Conservation (phyloP, 2,888 invertebrate genomes). For the Rosalia funebris region DNA sequence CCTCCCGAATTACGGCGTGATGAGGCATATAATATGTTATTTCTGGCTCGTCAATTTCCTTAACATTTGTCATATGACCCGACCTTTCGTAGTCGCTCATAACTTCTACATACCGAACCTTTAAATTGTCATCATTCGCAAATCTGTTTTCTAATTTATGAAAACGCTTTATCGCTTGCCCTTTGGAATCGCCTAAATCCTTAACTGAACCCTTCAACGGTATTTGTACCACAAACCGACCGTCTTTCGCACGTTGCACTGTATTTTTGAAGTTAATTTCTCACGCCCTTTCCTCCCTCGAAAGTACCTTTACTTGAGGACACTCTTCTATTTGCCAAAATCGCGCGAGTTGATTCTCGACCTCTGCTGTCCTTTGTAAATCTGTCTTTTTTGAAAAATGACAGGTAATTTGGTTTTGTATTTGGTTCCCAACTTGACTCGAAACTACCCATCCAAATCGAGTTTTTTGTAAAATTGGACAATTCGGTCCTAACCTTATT, state of each 20-base stretch:
- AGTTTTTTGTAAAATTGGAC: constrained; percentile 24
- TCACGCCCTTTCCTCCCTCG: constrained; percentile 37
- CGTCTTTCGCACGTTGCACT: constrained; percentile 19
- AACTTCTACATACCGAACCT: constrained; percentile 29
- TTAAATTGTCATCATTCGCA: constrained; percentile 15
- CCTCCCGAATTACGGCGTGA: constrained; percentile 34
- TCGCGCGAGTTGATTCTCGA: neutral
- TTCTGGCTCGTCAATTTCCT: neutral
- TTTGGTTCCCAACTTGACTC: neutral
- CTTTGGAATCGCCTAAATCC: constrained; percentile 29
- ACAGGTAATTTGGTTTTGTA: neutral
- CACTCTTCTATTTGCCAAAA: constrained; percentile 43
- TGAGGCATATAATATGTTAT: constrained; percentile 40
- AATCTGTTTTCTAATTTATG: constrained; percentile 32
- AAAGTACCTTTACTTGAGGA: constrained; percentile 8
- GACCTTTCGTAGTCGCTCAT: constrained; percentile 35
- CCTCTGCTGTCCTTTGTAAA: no score
- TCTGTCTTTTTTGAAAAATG: neutral
- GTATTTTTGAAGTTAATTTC: constrained; percentile 34
- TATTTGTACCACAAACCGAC: constrained; percentile 35
- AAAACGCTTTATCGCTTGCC: constrained; percentile 29
- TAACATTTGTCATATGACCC: constrained; percentile 36
- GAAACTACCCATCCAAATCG: constrained; percentile 20
- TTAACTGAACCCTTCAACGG: constrained; percentile 27
- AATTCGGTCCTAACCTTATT: constrained; percentile 6